These are phyloP conservation scores for Crossocerus cetratus DNA, from an alignment of 2,888 invertebrate species.

Conservation along the genomic window DNA sequence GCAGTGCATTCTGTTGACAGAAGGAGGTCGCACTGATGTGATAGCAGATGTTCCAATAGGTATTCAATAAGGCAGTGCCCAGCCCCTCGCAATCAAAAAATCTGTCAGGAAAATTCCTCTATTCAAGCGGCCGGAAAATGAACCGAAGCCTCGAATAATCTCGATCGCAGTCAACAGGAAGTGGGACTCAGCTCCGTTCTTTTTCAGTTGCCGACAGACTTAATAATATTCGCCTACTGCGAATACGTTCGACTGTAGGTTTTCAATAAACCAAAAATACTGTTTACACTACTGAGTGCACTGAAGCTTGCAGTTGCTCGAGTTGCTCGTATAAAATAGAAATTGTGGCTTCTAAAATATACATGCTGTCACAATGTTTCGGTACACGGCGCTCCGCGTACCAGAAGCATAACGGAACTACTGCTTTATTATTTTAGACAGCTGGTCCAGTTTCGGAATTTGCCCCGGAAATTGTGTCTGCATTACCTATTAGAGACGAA, in stretches of 20 bases:
- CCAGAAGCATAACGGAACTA: not conserved
- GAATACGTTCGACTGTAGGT: no score
- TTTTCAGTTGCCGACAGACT: no score
- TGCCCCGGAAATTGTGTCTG: not conserved
- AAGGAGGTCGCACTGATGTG: conserved; percentile 61
- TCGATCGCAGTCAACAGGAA: no score
- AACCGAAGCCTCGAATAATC: conserved; percentile 30
- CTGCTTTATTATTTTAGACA: not conserved
- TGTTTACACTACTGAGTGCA: no score
- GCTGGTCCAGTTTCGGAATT: not conserved
- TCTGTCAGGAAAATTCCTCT: conserved; percentile 51
- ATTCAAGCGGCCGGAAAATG: conserved; percentile 24
- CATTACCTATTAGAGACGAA: not conserved
- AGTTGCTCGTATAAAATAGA: no score
- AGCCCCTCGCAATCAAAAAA: conserved; percentile 23
- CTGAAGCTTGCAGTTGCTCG: no score
- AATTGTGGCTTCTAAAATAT: no score
- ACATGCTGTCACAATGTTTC: no score
- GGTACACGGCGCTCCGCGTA: no score
- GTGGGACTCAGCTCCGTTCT: no score
- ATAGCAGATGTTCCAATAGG: conserved; percentile 48
- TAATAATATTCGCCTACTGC: no score
- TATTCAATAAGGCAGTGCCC: conserved; percentile 53
- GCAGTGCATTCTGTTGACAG: conserved; percentile 54
- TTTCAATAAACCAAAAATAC: no score